A percentile compares a stretch with the other conserved stretches of the same genome.
Evolutionary conservation across 2,888 invertebrate genomes (phyloP).

Genomic region (Oscheius sp.): DNA sequence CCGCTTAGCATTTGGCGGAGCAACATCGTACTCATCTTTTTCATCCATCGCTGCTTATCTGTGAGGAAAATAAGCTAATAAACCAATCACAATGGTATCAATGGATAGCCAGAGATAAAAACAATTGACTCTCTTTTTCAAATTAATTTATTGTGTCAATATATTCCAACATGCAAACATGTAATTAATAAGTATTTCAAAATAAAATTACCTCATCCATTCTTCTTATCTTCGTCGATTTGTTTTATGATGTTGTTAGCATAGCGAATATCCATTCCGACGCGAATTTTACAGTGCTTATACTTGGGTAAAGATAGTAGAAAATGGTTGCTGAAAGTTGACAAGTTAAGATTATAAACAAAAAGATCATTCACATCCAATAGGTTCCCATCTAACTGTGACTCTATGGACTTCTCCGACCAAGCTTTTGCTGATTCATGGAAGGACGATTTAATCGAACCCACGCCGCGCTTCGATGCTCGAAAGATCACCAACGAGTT

Average conservation of each 20-base stretch:
- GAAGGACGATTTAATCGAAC: too few species aligned
- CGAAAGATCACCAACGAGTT: too few species aligned
- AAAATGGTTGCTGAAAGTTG: conserved; percentile 27
- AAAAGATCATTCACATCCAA: too few species aligned
- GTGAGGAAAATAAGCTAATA: neutral
- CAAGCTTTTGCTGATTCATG: too few species aligned
- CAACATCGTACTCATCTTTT: conserved; percentile 48
- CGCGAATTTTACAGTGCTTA: conserved; percentile 31
- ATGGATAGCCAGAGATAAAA: neutral
- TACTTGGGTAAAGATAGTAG: conserved; percentile 8
- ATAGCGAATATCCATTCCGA: conserved; percentile 42
- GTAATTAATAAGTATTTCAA: conserved; percentile 3
- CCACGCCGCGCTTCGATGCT: too few species aligned
- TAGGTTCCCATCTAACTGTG: too few species aligned
- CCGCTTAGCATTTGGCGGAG: conserved; percentile 55
- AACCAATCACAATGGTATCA: neutral
- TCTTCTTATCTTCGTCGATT: conserved; percentile 11
- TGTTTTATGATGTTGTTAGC: conserved; percentile 38
- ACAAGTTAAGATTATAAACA: too few species aligned
- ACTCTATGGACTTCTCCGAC: too few species aligned
- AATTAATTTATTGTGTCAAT: neutral
- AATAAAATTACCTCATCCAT: too few species aligned
- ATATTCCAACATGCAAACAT: neutral
- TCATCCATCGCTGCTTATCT: too few species aligned
- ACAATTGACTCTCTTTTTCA: neutral